Percentiles rank a stretch among this genome's conserved stretches.
Conservation (phyloP, 2,113 vertebrate genomes). For the Loxodonta africana region DNA sequence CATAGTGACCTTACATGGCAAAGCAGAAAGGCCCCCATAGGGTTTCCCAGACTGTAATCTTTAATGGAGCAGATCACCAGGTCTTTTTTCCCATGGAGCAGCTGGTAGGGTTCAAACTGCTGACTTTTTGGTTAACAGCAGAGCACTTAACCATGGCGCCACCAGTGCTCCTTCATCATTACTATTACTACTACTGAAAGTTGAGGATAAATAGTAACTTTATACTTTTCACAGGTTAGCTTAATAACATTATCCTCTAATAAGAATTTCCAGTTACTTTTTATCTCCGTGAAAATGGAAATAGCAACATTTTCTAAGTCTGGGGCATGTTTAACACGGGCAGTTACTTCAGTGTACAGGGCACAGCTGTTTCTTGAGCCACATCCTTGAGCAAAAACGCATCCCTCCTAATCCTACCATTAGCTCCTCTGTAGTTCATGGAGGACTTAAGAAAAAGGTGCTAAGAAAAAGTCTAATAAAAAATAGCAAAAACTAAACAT, state of each 20-base stretch:
- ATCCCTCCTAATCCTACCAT: neutral
- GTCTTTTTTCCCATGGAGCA: neutral
- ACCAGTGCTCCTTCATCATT: neutral
- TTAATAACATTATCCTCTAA: neutral
- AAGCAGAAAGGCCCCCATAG: neutral
- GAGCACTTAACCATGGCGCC: neutral
- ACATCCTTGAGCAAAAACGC: conserved; percentile 29
- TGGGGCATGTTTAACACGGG: neutral
- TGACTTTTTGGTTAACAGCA: neutral
- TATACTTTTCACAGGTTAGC: conserved; percentile 50
- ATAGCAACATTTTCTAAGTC: conserved; percentile 22
- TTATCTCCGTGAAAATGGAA: neutral
- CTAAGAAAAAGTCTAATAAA: conserved; percentile 5
- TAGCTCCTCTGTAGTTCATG: neutral
- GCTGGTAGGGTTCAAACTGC: neutral
- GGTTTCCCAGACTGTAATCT: neutral
- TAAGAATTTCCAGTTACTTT: neutral
- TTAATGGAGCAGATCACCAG: neutral
- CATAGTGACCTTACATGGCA: neutral
- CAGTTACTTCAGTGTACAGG: neutral
- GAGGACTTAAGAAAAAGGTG: conserved; percentile 3
- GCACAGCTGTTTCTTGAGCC: conserved; percentile 32
- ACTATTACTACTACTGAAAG: neutral
- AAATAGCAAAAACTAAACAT: neutral
- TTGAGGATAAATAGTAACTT: neutral